Evolutionary conservation across 1,140 invertebrate species (phyloP), one percentile per base, ranked within the genome.

Genomic region (Pseudomyrmex flavicornis): DNA sequence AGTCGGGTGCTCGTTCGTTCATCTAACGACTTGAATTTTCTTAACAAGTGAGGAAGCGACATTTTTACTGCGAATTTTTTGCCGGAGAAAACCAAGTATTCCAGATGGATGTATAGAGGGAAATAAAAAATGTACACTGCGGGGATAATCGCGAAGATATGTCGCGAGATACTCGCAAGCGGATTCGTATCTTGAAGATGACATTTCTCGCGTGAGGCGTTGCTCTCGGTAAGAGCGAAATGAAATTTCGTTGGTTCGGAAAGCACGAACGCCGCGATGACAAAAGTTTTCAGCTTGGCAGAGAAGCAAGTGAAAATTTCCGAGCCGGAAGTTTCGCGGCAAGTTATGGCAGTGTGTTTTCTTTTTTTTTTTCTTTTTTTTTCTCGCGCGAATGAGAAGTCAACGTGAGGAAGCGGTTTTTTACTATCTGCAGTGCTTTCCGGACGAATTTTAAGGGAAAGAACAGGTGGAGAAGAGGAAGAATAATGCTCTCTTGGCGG

Each of bases 401-500:
- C 68, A 86, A 86, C 50, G 61, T 22, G 56, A 8, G 52, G 22
- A 62, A 82, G 76, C 15, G 50, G 66, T 65, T 62, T 69, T 59
- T 74, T 77, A 73, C 58, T 58, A 66, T 62, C 26, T 76, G 20
- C 35, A 35, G 54, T 46, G 35, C 62, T 61, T 68, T 35, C 35
- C 61, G 50, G 73, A 63, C 68, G 86, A 88, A 87, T 87, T 84
- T 74, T 79, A 72, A 48, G 20, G 44, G 56, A 62, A 73, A 65
- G 56, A 52, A 68, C 69, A 82, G 20, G 54, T 58, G 12, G 58
- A 75, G 59, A 0, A 35, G 74, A 75, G 52, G 76, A 88, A 88
- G 86, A 88, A 79, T 88, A 88, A 88, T 88, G 86, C 76, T 82
- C 66, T 54, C 26, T 66, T 56, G 54, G 86, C 46, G 61, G 86